Evolutionary conservation across 2,113 vertebrate species (phyloP).

Genomic region (Rallus limicola): DNA sequence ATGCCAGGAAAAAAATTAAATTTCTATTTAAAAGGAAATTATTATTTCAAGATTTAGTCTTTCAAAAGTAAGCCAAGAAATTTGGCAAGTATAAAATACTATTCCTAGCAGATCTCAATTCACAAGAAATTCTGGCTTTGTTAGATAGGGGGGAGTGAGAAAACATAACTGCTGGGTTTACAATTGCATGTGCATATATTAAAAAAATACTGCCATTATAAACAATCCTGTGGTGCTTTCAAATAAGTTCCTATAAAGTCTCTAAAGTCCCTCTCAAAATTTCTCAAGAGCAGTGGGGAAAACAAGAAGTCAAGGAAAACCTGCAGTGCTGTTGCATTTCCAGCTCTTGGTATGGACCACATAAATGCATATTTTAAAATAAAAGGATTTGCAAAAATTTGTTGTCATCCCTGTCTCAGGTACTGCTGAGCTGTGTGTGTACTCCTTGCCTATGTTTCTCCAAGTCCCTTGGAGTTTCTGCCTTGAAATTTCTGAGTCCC

Average conservation of each 20-base stretch:
- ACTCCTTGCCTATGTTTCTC: not conserved
- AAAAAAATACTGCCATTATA: not conserved
- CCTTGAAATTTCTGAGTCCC: not conserved
- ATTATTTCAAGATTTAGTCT: not conserved
- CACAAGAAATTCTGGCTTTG: not conserved
- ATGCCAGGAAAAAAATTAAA: not conserved
- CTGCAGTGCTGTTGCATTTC: not conserved
- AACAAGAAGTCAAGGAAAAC: not conserved
- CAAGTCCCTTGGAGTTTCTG: not conserved
- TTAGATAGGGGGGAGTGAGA: not conserved
- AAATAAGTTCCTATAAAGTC: not conserved
- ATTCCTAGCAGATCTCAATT: not conserved
- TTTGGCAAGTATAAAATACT: not conserved
- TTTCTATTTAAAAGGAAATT: not conserved
- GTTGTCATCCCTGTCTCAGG: not conserved
- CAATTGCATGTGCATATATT: not conserved
- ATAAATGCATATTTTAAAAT: not conserved
- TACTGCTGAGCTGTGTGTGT: not conserved
- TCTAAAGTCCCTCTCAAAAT: not conserved
- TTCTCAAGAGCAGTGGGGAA: rapidly evolving
- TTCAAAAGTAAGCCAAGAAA: not conserved
- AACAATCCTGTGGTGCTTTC: not conserved
- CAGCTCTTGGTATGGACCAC: not conserved
- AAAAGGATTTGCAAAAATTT: not conserved
- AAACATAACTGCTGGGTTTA: not conserved